Evolutionary conservation across 2,797 vertebrate species (phyloP).

Genomic region (Crax fasciolata): DNA sequence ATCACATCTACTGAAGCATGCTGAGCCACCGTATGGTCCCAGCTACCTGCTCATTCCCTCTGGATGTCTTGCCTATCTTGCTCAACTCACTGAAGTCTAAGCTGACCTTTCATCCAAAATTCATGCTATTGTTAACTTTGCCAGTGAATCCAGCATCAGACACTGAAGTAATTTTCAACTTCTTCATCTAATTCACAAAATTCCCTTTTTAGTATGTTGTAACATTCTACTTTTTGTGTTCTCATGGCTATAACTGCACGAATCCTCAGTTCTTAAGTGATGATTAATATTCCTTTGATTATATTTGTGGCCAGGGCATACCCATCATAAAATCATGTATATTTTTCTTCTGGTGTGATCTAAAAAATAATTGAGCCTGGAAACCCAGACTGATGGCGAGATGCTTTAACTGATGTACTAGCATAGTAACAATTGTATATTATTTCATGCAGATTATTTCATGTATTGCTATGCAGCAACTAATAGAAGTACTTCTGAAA

Average conservation of each 20-base stretch:
- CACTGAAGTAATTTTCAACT: not conserved
- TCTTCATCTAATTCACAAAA: not conserved
- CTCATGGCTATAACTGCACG: not conserved
- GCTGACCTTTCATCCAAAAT: not conserved
- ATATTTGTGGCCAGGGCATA: not conserved
- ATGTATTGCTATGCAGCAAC: not conserved
- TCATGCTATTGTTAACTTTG: not conserved
- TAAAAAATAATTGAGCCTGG: not conserved
- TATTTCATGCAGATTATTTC: not conserved
- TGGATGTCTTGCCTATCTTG: not conserved
- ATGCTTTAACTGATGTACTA: not conserved
- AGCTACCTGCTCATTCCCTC: accelerated
- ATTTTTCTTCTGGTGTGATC: not conserved
- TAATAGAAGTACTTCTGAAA: not conserved
- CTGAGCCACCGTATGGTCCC: not conserved
- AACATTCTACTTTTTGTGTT: not conserved
- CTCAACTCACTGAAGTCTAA: not conserved
- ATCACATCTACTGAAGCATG: accelerated
- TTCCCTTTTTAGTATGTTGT: not conserved
- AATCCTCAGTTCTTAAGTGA: not conserved
- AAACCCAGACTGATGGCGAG: not conserved
- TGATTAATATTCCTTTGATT: not conserved
- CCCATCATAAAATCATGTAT: not conserved
- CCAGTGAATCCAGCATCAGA: not conserved
- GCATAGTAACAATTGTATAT: not conserved